These are phyloP conservation scores for Xiphophorus birchmanni DNA, from an alignment of 2,797 vertebrate species.

Conservation along the genomic window DNA sequence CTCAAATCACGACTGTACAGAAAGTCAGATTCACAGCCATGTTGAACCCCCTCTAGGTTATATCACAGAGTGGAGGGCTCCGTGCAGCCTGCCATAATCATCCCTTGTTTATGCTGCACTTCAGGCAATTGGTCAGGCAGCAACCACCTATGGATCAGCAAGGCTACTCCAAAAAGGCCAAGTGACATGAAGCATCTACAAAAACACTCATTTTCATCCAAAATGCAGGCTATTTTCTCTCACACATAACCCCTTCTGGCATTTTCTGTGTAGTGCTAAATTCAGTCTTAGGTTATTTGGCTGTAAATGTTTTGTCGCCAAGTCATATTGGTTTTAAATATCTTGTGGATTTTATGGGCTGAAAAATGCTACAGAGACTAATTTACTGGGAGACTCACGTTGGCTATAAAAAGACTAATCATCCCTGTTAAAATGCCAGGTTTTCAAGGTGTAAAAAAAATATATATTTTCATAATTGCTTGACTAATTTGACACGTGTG, in stretches of 20 bases:
- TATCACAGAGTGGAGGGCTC: constrained; percentile 51
- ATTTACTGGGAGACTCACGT: neutral
- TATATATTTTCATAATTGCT: too few species aligned
- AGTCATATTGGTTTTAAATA: neutral
- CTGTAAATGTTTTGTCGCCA: neutral
- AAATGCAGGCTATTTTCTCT: constrained; percentile 12
- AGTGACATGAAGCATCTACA: constrained; percentile 43
- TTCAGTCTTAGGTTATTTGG: neutral
- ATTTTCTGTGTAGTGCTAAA: neutral
- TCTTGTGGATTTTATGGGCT: neutral
- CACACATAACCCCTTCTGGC: neutral
- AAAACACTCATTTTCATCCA: constrained; percentile 33
- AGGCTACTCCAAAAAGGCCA: constrained; percentile 27
- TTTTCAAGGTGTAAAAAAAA: neutral
- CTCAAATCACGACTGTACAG: constrained; percentile 9
- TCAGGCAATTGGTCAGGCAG: constrained; percentile 57
- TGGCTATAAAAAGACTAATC: neutral
- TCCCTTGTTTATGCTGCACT: constrained; percentile 71
- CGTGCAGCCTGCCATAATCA: constrained; percentile 53
- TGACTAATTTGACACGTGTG: too few species aligned
- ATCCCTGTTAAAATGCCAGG: neutral
- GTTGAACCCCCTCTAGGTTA: constrained; percentile 50
- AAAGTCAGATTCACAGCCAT: constrained; percentile 33
- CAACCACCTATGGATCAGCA: constrained; percentile 35
- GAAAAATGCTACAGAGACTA: neutral